These are phyloP conservation scores for Pollenia angustigena DNA, from an alignment of 2,888 invertebrate species.

Conservation along the genomic window DNA sequence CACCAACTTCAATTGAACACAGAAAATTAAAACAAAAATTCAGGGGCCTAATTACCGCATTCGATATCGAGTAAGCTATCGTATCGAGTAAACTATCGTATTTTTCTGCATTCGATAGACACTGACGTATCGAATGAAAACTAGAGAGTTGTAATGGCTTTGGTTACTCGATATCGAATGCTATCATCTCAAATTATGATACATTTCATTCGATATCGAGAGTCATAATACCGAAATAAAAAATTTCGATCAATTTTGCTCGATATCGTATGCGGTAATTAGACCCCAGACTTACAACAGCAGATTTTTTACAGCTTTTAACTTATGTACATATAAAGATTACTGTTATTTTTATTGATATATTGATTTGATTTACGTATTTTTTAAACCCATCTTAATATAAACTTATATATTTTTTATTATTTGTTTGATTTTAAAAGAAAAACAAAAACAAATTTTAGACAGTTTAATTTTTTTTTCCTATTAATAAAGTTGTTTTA, in stretches of 20 bases:
- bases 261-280: too few relatives aligned
- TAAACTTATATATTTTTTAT: constrained; percentile 61
- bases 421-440: constrained; percentile 71
- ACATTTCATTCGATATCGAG: too few relatives aligned
- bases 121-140: too few relatives aligned
- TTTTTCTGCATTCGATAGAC: too few relatives aligned
- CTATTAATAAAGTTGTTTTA: constrained; percentile 51
- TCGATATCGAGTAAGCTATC: too few relatives aligned
- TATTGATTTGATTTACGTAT: constrained; percentile 57
- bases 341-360: constrained; percentile 72
- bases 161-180: too few relatives aligned
- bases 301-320: constrained; percentile 22
- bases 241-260: too few relatives aligned
- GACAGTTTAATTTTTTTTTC: constrained; percentile 60
- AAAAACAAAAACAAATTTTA: constrained; percentile 74
- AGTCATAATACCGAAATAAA: too few relatives aligned
- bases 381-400: constrained; percentile 63
- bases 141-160: too few relatives aligned
- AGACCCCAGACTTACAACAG: constrained; percentile 17
- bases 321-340: constrained; percentile 55
- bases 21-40: constrained; percentile 49
- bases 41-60: too few relatives aligned
- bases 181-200: too few relatives aligned
- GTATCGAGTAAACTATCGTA: too few relatives aligned
- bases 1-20: constrained; percentile 71